Evolutionary conservation across 2,113 vertebrate genomes (phyloP).

Genomic region (Baryphthengus martii): DNA sequence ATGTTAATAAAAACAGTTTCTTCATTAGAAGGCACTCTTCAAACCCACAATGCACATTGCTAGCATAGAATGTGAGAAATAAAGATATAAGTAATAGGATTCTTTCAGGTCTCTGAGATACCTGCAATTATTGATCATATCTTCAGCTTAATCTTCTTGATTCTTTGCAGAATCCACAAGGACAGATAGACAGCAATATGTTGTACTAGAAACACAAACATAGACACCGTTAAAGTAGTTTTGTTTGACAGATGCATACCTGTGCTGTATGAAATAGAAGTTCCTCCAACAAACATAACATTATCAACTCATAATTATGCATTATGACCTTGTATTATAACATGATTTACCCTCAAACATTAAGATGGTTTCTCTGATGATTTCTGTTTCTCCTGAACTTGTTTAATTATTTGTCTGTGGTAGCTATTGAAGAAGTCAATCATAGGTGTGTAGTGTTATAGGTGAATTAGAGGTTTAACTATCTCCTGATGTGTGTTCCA

Average conservation of each 20-base stretch:
- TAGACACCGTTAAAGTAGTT: not conserved
- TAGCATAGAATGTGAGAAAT: not conserved
- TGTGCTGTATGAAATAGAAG: not conserved
- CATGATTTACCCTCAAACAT: not conserved
- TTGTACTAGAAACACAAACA: not conserved
- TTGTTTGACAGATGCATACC: not conserved
- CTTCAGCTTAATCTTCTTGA: not conserved
- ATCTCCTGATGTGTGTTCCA: not conserved
- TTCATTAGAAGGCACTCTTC: not conserved
- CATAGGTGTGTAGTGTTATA: not conserved
- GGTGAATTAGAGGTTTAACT: not conserved
- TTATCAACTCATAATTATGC: not conserved
- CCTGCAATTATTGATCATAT: not conserved
- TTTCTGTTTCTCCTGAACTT: not conserved
- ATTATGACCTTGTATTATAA: not conserved
- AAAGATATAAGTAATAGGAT: not conserved
- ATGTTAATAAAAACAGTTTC: not conserved
- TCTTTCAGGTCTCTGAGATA: not conserved
- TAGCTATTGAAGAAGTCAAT: not conserved
- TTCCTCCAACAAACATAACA: not conserved
- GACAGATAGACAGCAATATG: not conserved
- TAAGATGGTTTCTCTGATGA: not conserved
- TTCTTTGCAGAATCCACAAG: not conserved
- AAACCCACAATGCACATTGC: not conserved
- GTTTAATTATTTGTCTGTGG: not conserved